phyloP scores from a whole-genome alignment of 2,888 invertebrate species.

The Amaurobius ferox region DNA sequence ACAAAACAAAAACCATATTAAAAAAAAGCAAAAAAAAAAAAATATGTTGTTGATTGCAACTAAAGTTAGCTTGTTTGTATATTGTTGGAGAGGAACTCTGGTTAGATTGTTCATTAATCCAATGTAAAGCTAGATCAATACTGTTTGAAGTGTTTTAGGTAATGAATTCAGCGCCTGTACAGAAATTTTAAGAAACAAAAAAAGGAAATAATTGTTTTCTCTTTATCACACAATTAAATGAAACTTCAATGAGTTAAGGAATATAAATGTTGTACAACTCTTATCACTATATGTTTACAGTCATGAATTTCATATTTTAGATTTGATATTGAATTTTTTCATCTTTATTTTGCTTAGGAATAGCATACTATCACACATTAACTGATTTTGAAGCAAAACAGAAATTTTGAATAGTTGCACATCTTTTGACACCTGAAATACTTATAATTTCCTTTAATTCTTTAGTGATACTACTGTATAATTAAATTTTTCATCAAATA shows the following conservation, averaged over 20 bases:
- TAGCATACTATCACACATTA: background rate
- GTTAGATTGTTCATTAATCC: slow-evolving; percentile 72
- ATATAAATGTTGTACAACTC: background rate
- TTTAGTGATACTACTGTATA: too few relatives aligned
- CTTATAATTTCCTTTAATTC: too few relatives aligned
- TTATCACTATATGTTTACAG: background rate
- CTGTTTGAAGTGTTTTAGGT: slow-evolving; percentile 72
- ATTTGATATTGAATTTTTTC: background rate
- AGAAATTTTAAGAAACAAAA: slow-evolving; percentile 54
- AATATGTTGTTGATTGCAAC: slow-evolving; percentile 66
- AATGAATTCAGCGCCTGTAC: slow-evolving; percentile 71
- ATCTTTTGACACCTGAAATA: too few relatives aligned
- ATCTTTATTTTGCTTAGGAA: background rate
- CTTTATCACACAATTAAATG: slow-evolving; percentile 71
- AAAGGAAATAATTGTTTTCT: slow-evolving; percentile 70
- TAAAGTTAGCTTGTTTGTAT: slow-evolving; percentile 71
- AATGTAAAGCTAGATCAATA: slow-evolving; percentile 72
- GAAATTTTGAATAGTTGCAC: too few relatives aligned
- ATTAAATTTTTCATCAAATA: background rate
- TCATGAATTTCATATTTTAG: slow-evolving; percentile 1
- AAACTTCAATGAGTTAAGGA: slow-evolving; percentile 34
- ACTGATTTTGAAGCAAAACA: too few relatives aligned
- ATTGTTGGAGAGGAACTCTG: slow-evolving; percentile 71
- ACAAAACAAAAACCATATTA: slow-evolving; percentile 68
- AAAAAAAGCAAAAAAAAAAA: slow-evolving; percentile 34